These are phyloP conservation scores for Eupithecia subumbrata DNA, from an alignment of 2,888 invertebrate genomes.

Conservation along the genomic window DNA sequence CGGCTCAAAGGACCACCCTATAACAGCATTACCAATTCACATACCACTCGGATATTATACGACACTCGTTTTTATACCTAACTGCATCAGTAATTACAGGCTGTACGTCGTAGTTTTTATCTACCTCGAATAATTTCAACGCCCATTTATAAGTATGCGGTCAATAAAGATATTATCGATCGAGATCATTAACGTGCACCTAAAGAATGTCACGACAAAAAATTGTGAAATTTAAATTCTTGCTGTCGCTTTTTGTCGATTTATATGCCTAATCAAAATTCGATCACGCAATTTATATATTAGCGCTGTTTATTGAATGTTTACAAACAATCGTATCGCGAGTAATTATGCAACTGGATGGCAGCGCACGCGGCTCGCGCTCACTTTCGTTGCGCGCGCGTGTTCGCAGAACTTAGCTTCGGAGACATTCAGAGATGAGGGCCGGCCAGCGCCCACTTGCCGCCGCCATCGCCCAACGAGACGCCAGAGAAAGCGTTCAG, in stretches of 20 bases:
- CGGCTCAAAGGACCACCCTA: slow-evolving; percentile 54
- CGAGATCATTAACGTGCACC: slow-evolving; percentile 47
- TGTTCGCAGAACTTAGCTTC: slow-evolving; percentile 26
- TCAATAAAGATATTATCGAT: slow-evolving; percentile 44
- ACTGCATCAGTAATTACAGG: slow-evolving; percentile 31
- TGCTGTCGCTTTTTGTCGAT: slow-evolving; percentile 43
- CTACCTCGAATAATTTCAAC: slow-evolving; percentile 33
- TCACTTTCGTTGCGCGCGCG: slow-evolving; percentile 76
- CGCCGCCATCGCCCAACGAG: slow-evolving; percentile 45
- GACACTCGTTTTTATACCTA: slow-evolving; percentile 27
- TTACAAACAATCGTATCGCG: slow-evolving; percentile 81
- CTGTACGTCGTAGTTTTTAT: slow-evolving; percentile 19
- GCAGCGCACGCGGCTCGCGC: slow-evolving; percentile 69
- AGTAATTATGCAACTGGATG: slow-evolving; percentile 81
- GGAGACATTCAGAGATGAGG: slow-evolving; percentile 23
- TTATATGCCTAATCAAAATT: slow-evolving; percentile 65
- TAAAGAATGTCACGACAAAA: slow-evolving; percentile 48
- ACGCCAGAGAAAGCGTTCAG: slow-evolving; percentile 80
- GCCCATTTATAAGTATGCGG: slow-evolving; percentile 33
- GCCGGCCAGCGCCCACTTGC: slow-evolving; percentile 35
- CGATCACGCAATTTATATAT: slow-evolving; percentile 71
- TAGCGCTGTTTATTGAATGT: slow-evolving; percentile 66
- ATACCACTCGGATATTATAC: slow-evolving; percentile 44
- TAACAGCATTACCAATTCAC: slow-evolving; percentile 51
- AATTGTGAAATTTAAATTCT: slow-evolving; percentile 52